phyloP scores from a whole-genome alignment of 53 echinoderm and acorn worm genomes.

The Zoroaster sp. region DNA sequence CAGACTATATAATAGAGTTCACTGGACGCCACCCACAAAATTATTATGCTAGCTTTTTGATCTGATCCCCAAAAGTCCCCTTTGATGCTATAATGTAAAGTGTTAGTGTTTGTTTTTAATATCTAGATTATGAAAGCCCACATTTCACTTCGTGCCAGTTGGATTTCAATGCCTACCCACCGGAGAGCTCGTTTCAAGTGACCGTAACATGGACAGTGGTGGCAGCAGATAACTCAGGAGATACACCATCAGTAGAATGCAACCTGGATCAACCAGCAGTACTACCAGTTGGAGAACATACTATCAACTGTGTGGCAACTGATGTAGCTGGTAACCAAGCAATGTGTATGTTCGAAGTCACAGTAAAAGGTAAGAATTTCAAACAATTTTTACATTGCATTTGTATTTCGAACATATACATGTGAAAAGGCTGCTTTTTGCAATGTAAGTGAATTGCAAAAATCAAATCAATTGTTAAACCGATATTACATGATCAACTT shows the following conservation, averaged over 20 bases:
- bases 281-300: conserved; percentile 51
- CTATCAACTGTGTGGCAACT: conserved; percentile 51
- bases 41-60: too few species aligned
- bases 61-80: neutral
- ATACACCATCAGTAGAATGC: conserved; percentile 49
- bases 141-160: conserved; percentile 66
- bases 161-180: conserved; percentile 57
- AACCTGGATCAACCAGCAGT: neutral
- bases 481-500: too few species aligned
- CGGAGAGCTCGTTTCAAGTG: conserved; percentile 27
- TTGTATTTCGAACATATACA: too few species aligned
- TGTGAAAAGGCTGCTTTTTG: too few species aligned
- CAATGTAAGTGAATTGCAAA: neutral
- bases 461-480: neutral
- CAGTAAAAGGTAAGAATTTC: conserved; percentile 61
- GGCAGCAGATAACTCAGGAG: conserved; percentile 71
- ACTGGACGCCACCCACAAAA: too few species aligned
- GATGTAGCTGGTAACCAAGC: conserved; percentile 56
- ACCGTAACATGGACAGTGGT: conserved; percentile 67
- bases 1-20: too few species aligned
- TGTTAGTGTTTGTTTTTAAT: neutral
- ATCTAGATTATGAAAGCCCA: conserved; percentile 68
- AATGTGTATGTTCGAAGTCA: conserved; percentile 43
- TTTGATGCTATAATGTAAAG: neutral
- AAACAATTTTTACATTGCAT: too few species aligned